These are phyloP conservation scores for Tipula helvola DNA, from an alignment of 2,888 invertebrate genomes.

Conservation along the genomic window DNA sequence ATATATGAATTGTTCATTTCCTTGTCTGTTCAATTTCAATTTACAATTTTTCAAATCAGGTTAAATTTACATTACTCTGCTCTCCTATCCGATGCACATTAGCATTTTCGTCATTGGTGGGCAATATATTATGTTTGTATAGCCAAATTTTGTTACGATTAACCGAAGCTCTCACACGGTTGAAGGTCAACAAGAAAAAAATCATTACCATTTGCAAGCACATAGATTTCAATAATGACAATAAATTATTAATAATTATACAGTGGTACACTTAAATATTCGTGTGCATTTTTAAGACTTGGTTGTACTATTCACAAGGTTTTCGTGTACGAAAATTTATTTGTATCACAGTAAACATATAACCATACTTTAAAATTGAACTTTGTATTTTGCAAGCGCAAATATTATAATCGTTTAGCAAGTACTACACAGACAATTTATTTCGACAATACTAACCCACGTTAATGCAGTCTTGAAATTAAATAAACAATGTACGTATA, in stretches of 20 bases:
- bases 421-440: not conserved
- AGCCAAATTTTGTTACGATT: too few relatives aligned
- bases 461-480: not conserved
- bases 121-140: too few relatives aligned
- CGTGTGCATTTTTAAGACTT: too few relatives aligned
- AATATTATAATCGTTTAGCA: not conserved
- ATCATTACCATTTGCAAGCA: not conserved
- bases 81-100: too few relatives aligned
- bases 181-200: not conserved
- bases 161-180: too few relatives aligned
- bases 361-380: not conserved
- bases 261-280: not conserved
- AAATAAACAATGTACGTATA: not conserved
- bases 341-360: not conserved
- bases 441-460: not conserved
- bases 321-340: not conserved
- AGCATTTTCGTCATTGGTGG: too few relatives aligned
- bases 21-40: not conserved
- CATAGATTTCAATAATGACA: not conserved
- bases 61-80: too few relatives aligned
- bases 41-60: not conserved
- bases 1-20: not conserved
- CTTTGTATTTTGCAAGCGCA: not conserved
- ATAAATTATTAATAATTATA: not conserved
- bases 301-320: not conserved